Evolutionary conservation across 2,888 invertebrate species (phyloP).

Genomic region (Noctua comes): DNA sequence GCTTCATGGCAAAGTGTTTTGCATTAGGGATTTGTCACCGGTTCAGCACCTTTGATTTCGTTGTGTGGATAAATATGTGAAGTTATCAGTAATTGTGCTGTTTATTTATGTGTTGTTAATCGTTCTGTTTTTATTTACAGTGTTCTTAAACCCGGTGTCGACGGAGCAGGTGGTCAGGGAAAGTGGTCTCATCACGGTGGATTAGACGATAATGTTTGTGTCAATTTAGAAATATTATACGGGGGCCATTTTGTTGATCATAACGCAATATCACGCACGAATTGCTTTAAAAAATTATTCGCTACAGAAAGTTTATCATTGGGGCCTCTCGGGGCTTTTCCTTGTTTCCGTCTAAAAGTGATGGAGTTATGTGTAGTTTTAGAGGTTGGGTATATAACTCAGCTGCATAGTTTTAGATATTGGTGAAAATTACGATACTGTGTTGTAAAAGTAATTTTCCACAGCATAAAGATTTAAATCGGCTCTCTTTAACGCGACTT

Average conservation of each 20-base stretch:
- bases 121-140: constrained; percentile 77
- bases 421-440: neutral
- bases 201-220: constrained; percentile 72
- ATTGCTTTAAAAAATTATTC: neutral
- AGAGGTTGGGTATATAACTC: neutral
- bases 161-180: constrained; percentile 95
- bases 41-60: neutral
- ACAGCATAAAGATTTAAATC: neutral
- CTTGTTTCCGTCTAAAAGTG: neutral
- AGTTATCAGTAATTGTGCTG: too few species aligned
- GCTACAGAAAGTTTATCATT: neutral
- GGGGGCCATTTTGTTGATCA: constrained; percentile 57
- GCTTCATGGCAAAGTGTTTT: too few species aligned
- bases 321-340: neutral
- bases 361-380: neutral
- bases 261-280: neutral
- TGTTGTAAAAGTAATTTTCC: neutral
- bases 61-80: neutral
- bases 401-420: neutral
- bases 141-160: constrained; percentile 93
- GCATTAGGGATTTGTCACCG: neutral
- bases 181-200: constrained; percentile 91
- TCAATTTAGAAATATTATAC: constrained; percentile 64
- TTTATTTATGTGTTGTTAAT: too few species aligned
- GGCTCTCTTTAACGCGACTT: neutral